Base-by-base conservation (phyloP, 2,113 vertebrate species). In the Oenanthe melanoleuca region DNA sequence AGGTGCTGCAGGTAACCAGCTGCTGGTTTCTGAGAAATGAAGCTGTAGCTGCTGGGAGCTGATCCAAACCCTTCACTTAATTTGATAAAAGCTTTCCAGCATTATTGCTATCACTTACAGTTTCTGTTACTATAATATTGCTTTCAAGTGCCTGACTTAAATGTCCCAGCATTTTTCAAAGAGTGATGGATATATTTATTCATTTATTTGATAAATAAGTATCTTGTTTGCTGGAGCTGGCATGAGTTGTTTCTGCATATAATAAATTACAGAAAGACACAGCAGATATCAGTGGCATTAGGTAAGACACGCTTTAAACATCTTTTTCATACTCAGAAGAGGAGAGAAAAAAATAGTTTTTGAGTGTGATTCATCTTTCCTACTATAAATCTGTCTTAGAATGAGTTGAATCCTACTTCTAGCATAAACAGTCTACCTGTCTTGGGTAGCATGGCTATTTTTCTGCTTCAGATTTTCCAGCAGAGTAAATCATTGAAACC, bases 71-170 rank as follows among this genome's bases (percentile, higher is more conserved):
- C 13, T 56, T 75, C 87, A 65, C 66, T 91, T 96, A 82, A 86
- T 85, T 81, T 94, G 63, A 89, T 85, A 94, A 94, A 89, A 94
- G 74, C 79, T 93, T 91, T 95, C 79, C 79, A 72, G 74, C 21
- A 84, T 93, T 96, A 86, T 19, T 92, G 71, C 67, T 90, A 65
- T 90, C 71, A 38, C 67, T 95, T 90, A 79, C n/a, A 65, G 15
- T 90, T 86, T 88, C 85, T 94, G 63, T 75, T 93, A 56, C 79
- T 93, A 69, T 75, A 88, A 85, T 53, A 47, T 45, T 65, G 49
- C 14, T 86, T 83, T 88, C 63, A 90, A 80, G 59, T 42, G 63
- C 52, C 45, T 83, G 63, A 77, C 37, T 91, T 91, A 88, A 93
- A 80, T 49, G 56, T 73, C 38, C 38, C 50, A 92, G 8, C 13